Percentiles rank a stretch among this genome's conserved stretches.
These are phyloP conservation scores for Bimastos eiseni DNA, from an alignment of 2,888 invertebrate species.

Conservation along the genomic window DNA sequence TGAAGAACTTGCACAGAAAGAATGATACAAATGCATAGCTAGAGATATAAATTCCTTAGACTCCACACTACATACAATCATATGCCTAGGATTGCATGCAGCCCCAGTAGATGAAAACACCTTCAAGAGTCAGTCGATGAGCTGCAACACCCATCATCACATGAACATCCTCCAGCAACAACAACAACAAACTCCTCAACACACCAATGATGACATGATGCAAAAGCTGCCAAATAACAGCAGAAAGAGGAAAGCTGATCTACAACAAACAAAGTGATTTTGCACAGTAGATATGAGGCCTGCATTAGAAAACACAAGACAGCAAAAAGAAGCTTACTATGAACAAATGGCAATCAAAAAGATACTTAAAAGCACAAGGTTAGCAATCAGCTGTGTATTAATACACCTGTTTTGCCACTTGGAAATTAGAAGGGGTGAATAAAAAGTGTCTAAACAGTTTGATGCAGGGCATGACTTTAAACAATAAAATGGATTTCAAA, in stretches of 20 bases:
- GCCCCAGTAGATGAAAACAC: neutral
- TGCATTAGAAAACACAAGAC: neutral
- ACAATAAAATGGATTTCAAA: neutral
- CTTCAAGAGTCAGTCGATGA: conserved; percentile 1
- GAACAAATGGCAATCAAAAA: neutral
- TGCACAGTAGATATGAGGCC: neutral
- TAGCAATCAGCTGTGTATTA: too few species aligned
- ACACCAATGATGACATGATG: neutral
- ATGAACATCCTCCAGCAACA: neutral
- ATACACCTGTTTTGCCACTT: neutral
- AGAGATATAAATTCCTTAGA: conserved; percentile 14
- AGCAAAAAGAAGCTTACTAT: neutral
- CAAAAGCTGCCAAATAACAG: neutral
- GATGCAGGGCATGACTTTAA: neutral
- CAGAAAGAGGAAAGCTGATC: neutral
- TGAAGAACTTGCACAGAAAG: conserved; percentile 8
- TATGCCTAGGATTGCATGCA: conserved; percentile 18
- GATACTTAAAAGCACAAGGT: neutral
- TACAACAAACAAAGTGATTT: neutral
- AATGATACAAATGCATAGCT: conserved; percentile 21
- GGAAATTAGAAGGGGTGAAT: neutral
- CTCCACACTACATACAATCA: neutral
- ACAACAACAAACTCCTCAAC: neutral
- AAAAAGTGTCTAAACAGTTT: neutral
- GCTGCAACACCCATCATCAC: neutral